A percentile compares a stretch with the other conserved stretches of the same genome.
Evolutionary conservation across 2,888 invertebrate species (phyloP).

Genomic region (Ptilodon capucinus): DNA sequence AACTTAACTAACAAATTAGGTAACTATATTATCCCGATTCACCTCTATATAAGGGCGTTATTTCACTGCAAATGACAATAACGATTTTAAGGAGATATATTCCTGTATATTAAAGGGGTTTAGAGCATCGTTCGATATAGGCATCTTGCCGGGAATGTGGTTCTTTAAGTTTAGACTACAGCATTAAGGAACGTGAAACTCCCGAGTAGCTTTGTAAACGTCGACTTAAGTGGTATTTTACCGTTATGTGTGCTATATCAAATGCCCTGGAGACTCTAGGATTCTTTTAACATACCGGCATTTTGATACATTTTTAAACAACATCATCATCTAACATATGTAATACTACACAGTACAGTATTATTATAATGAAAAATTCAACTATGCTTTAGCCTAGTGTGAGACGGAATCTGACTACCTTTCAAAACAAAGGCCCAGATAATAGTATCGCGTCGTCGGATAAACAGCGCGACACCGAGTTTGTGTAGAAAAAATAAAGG

Average conservation of each 20-base stretch:
- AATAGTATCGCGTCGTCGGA: conserved; percentile 72
- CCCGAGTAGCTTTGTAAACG: conserved; percentile 51
- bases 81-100: neutral
- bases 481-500: conserved; percentile 80
- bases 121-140: conserved; percentile 48
- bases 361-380: conserved; percentile 46
- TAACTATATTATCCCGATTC: no score
- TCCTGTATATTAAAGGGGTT: conserved; percentile 10
- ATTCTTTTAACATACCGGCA: no score
- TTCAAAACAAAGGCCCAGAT: conserved; percentile 74
- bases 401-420: conserved; percentile 68
- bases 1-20: no score
- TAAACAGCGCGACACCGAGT: conserved; percentile 74
- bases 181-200: conserved; percentile 50
- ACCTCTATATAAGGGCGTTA: no score
- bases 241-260: no score
- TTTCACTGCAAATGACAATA: neutral
- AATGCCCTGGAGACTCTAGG: no score
- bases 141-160: conserved; percentile 47
- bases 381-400: conserved; percentile 62
- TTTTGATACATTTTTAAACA: no score
- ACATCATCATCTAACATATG: no score
- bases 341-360: no score
- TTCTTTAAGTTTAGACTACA: conserved; percentile 45
- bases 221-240: no score